A percentile compares a stretch with the other conserved stretches of the same genome.
Conservation (phyloP, 1,140 invertebrate genomes). For the Drosophila pruinosa region DNA sequence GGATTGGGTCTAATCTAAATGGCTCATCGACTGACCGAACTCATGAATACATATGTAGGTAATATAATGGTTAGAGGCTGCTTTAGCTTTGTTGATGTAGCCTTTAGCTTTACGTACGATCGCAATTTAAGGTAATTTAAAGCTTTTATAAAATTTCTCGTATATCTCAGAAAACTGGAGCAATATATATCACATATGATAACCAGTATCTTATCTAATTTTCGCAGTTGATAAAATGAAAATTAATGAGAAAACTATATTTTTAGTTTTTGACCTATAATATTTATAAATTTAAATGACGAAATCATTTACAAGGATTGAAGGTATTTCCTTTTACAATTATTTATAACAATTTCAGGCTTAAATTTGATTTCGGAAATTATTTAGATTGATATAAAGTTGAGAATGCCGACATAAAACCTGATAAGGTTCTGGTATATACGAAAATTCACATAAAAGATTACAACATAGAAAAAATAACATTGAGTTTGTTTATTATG, state of each 20-base stretch:
- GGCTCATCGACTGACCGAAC: conserved; percentile 29
- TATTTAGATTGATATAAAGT: not conserved
- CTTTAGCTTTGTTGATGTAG: conserved; percentile 4
- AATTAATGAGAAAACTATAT: conserved; percentile 19
- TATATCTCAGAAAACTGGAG: conserved; percentile 42
- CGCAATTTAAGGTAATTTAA: conserved; percentile 15
- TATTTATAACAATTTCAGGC: conserved; percentile 11
- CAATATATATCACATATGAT: no score
- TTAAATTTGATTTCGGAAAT: not conserved
- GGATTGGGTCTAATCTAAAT: not conserved
- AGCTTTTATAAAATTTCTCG: not conserved
- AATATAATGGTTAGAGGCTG: no score
- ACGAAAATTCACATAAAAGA: not conserved
- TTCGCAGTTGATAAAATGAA: conserved; percentile 56
- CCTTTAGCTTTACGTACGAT: conserved; percentile 31
- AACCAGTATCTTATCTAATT: conserved; percentile 55
- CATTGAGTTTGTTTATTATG: no score
- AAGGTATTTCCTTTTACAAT: not conserved
- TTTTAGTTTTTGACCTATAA: not conserved
- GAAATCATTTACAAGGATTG: not conserved
- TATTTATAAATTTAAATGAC: not conserved
- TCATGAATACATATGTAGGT: not conserved
- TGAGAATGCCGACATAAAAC: not conserved
- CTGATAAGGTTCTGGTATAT: not conserved
- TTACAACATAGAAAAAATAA: not conserved